A percentile compares a stretch with the other conserved stretches of the same genome.
Conservation (phyloP, 2,797 vertebrate species). For the Cetoscarus ocellatus region DNA sequence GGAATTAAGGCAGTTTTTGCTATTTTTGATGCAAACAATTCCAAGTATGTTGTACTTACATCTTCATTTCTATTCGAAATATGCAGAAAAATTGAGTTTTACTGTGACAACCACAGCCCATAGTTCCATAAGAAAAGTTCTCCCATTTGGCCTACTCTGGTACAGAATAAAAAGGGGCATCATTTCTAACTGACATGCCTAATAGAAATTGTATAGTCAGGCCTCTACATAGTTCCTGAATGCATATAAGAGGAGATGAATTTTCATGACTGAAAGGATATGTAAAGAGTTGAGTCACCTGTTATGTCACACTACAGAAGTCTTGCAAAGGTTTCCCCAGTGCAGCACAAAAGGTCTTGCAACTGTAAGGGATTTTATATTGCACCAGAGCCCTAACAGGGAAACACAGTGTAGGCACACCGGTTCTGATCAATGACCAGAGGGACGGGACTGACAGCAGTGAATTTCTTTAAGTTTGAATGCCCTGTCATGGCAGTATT, state of each 20-base stretch:
- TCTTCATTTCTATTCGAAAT: too few relatives aligned
- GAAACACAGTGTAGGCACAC: background rate
- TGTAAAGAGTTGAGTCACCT: background rate
- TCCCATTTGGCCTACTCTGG: too few relatives aligned
- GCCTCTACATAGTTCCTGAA: background rate
- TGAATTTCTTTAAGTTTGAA: slow-evolving; percentile 40
- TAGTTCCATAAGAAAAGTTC: too few relatives aligned
- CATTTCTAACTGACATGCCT: too few relatives aligned
- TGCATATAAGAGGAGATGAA: background rate
- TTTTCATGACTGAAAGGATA: background rate
- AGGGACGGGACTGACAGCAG: slow-evolving; percentile 28
- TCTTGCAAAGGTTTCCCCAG: background rate
- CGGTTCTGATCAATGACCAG: slow-evolving; percentile 44
- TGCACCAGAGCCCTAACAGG: slow-evolving; percentile 1
- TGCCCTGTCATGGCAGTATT: slow-evolving; percentile 27
- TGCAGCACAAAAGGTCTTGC: background rate
- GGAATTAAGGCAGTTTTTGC: too few relatives aligned
- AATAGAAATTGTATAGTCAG: too few relatives aligned
- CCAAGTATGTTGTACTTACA: too few relatives aligned
- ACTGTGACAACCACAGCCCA: too few relatives aligned
- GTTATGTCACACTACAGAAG: background rate
- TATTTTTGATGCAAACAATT: too few relatives aligned
- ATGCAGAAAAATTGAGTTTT: too few relatives aligned
- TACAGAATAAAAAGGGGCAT: too few relatives aligned
- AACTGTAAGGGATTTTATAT: background rate